These are phyloP conservation scores for Catocala nupta DNA, from an alignment of 2,888 invertebrate species.

Conservation along the genomic window DNA sequence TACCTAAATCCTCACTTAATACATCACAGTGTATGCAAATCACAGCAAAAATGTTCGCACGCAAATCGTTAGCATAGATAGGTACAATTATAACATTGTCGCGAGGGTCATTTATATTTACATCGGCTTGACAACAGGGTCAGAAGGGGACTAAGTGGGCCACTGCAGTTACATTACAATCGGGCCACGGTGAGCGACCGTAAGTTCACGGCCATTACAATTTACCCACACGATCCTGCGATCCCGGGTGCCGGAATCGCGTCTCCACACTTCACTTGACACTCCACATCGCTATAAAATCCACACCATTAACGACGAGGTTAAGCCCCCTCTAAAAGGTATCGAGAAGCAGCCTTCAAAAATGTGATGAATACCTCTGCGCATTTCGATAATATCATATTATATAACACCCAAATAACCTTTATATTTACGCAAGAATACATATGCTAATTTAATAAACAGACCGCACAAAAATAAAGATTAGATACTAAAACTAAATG, in stretches of 20 bases:
- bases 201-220: conserved; percentile 65
- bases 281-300: conserved; percentile 39
- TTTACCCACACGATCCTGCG: conserved; percentile 42
- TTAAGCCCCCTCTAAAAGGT: conserved; percentile 35
- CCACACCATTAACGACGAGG: conserved; percentile 40
- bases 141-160: conserved; percentile 63
- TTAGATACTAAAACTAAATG: conserved; percentile 11
- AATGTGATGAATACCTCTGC: conserved; percentile 35
- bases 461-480: conserved; percentile 3
- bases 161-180: conserved; percentile 57
- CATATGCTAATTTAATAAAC: conserved; percentile 5
- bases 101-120: conserved; percentile 53
- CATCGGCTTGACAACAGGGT: conserved; percentile 42
- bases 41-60: conserved; percentile 19
- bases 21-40: conserved; percentile 23
- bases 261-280: conserved; percentile 40
- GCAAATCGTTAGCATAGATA: conserved; percentile 24
- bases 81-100: conserved; percentile 44
- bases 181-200: conserved; percentile 45
- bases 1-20: conserved; percentile 14
- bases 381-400: conserved; percentile 13
- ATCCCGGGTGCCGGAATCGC: conserved; percentile 21
- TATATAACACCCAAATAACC: neutral
- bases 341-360: conserved; percentile 33
- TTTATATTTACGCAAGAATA: neutral